Conservation (phyloP, 64 coral and sea anemone species). For the Montipora foliosa region DNA sequence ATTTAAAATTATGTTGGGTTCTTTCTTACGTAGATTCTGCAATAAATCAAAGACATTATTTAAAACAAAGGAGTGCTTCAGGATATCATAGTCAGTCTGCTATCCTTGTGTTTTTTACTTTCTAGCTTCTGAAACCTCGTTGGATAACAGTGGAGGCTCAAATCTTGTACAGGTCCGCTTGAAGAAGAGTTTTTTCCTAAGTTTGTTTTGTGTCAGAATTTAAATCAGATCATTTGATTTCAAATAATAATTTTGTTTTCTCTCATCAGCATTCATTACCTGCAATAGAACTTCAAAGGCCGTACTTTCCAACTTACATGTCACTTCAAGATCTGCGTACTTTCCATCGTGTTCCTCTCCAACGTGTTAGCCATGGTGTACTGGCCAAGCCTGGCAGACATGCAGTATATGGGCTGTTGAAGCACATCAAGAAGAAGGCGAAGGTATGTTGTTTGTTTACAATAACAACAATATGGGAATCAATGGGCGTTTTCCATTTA, state of each 20-base stretch:
- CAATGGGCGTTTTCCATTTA: no score
- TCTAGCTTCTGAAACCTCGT: conserved; percentile 83
- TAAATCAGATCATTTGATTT: no score
- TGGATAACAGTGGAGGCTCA: conserved; percentile 91
- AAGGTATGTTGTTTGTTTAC: conserved; percentile 44
- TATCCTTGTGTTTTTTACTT: background rate
- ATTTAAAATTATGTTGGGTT: no score
- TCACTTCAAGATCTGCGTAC: conserved; percentile 74
- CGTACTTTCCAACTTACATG: conserved; percentile 97
- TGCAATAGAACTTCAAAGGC: conserved; percentile 85
- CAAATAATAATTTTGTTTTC: background rate
- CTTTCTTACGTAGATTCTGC: no score
- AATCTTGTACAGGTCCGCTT: conserved; percentile 94
- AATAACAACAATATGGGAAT: no score
- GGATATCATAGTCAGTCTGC: background rate
- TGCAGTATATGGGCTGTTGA: conserved; percentile 88
- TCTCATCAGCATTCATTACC: conserved; percentile 85
- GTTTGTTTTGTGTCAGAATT: background rate
- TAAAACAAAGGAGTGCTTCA: no score
- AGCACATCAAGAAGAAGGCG: conserved; percentile 97
- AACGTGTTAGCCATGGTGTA: conserved; percentile 64
- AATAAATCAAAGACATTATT: no score
- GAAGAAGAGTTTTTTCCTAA: background rate
- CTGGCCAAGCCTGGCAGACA: conserved; percentile 88
- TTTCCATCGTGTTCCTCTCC: conserved; percentile 80